Percentiles rank a stretch among this genome's conserved stretches.
Conservation (phyloP, 2,888 invertebrate genomes). For the Cheilosia variabilis region DNA sequence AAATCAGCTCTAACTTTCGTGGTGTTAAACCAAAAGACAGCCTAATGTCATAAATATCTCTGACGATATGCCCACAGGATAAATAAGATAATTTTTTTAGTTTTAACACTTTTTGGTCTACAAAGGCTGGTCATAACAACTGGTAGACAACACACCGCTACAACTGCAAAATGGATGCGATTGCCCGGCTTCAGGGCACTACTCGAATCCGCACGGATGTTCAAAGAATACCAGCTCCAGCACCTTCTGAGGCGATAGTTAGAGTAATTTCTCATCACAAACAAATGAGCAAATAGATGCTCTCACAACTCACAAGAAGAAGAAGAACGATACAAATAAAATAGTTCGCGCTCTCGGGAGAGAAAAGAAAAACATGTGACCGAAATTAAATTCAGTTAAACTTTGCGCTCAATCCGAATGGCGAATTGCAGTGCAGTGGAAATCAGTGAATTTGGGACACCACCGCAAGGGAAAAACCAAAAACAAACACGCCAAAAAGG, state of each 20-base stretch:
- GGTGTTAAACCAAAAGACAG: too few species aligned
- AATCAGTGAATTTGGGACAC: slow-evolving; percentile 58
- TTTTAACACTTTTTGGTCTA: too few species aligned
- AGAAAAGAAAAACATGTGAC: slow-evolving; percentile 6
- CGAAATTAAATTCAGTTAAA: slow-evolving; percentile 27
- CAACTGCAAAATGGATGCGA: too few species aligned
- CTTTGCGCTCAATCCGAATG: slow-evolving; percentile 16
- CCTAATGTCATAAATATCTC: too few species aligned
- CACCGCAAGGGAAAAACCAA: slow-evolving; percentile 28
- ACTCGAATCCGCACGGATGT: too few species aligned
- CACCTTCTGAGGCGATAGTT: too few species aligned
- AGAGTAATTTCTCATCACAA: not conserved
- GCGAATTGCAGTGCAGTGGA: slow-evolving; percentile 38
- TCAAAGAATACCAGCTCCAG: not conserved
- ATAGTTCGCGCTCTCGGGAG: not conserved
- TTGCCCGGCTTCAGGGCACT: too few species aligned
- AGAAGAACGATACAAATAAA: slow-evolving; percentile 1
- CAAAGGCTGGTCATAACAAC: too few species aligned
- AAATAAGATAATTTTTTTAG: too few species aligned
- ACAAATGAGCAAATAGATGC: not conserved
- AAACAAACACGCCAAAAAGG: slow-evolving; percentile 29
- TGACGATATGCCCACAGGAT: too few species aligned
- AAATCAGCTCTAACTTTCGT: too few species aligned
- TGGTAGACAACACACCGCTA: too few species aligned
- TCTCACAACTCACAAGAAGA: not conserved